Evolutionary conservation across 2,888 invertebrate species (phyloP).

Genomic region (Tridacna crocea): DNA sequence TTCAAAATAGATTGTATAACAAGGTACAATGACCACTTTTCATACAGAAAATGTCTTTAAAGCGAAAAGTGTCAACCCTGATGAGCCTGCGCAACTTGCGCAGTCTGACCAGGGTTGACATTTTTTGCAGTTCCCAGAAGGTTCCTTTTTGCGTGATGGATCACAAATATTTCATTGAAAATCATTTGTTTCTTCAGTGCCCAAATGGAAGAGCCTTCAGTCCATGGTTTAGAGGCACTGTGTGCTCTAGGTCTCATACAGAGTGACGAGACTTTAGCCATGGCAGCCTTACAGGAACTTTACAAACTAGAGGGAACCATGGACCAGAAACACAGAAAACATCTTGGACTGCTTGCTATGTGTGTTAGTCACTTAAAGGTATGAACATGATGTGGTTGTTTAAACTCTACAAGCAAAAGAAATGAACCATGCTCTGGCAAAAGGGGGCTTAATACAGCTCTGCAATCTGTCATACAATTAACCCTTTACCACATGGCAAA

Average conservation of each 20-base stretch:
- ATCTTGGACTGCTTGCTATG: slow-evolving; percentile 88
- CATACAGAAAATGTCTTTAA: no score
- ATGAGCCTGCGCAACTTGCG: no score
- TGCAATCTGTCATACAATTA: not conserved
- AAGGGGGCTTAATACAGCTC: not conserved
- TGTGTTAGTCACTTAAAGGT: slow-evolving; percentile 86
- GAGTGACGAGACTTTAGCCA: slow-evolving; percentile 89
- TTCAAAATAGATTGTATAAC: no score
- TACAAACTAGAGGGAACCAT: slow-evolving; percentile 59
- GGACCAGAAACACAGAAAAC: slow-evolving; percentile 31
- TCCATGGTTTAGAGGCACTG: slow-evolving; percentile 91
- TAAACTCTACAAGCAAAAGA: not conserved
- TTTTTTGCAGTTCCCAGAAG: no score
- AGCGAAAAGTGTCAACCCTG: no score
- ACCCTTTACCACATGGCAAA: not conserved
- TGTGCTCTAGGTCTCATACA: slow-evolving; percentile 92
- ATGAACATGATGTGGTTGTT: not conserved
- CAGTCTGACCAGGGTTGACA: no score
- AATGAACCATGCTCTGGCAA: not conserved
- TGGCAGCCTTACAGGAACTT: slow-evolving; percentile 90
- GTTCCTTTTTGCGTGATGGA: no score
- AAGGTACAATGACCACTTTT: no score
- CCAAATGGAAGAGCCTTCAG: slow-evolving; percentile 87
- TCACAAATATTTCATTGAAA: no score
- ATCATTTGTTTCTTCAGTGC: slow-evolving; percentile 69